A percentile compares a stretch with the other conserved stretches of the same genome.
Evolutionary conservation across 2,797 vertebrate genomes (phyloP).

Genomic region (Aselliscus stoliczkanus): DNA sequence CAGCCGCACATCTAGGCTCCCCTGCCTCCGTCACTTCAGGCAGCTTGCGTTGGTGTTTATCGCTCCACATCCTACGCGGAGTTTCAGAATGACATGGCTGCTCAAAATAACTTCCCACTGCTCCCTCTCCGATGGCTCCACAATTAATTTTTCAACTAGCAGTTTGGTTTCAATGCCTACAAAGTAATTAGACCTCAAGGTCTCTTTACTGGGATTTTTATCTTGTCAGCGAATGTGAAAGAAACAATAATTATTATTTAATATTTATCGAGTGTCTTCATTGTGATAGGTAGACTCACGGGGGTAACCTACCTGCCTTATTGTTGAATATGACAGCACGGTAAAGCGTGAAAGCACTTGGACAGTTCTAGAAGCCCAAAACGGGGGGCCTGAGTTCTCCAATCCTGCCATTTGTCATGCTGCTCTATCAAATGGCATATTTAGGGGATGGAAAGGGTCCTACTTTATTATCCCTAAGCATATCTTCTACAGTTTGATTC

Average conservation of each 20-base stretch:
- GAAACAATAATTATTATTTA: conserved; percentile 68
- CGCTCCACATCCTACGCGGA: background rate
- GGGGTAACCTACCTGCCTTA: background rate
- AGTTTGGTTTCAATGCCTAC: conserved; percentile 54
- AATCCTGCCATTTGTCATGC: background rate
- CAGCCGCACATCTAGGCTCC: background rate
- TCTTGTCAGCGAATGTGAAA: conserved; percentile 20
- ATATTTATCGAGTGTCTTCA: conserved; percentile 46
- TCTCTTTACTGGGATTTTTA: conserved; percentile 53
- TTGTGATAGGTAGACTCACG: background rate
- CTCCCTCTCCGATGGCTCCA: conserved; percentile 18
- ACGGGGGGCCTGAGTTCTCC: background rate
- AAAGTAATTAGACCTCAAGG: conserved; percentile 59
- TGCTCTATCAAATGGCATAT: background rate
- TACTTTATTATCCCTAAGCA: background rate
- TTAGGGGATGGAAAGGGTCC: background rate
- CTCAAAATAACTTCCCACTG: conserved; percentile 59
- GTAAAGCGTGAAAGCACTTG: background rate
- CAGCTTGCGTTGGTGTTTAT: background rate
- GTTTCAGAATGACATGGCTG: conserved; percentile 36
- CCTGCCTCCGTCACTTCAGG: background rate
- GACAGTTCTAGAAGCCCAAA: background rate
- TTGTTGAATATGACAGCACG: background rate
- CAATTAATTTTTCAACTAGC: conserved; percentile 52
- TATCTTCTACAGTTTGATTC: background rate